Base-by-base conservation (phyloP, 2,888 invertebrate species). In the Vandiemenella viatica region DNA sequence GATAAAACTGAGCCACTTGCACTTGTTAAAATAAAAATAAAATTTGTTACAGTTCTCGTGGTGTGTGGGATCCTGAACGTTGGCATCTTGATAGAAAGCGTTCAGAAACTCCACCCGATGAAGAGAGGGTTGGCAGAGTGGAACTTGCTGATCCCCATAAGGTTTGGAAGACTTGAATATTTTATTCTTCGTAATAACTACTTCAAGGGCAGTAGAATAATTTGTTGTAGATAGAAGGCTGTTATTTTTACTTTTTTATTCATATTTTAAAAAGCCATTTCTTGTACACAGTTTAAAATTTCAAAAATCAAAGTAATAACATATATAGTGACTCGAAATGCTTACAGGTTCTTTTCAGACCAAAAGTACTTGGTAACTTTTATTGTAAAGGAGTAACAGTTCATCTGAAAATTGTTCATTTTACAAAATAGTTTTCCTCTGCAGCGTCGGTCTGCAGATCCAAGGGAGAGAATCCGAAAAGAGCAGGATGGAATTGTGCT, bases 401-500 rank as follows among this genome's bases (percentile, higher is more conserved):
- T n/a, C n/a, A n/a, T n/a, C n/a, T n/a, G n/a, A n/a, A n/a, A n/a
- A n/a, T n/a, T n/a, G n/a, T n/a, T n/a, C n/a, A n/a, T n/a, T n/a
- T n/a, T n/a, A n/a, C n/a, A n/a, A n/a, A n/a, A n/a, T n/a, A n/a
- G 13, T 49, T 45, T 43, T 6, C 26, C 17, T 18, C 42, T 42
- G 65, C 66, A 73, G 50, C 74, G 80, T 13, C 71, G 77, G 8
- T 69, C 70, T 8, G 70, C 69, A 37, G 83, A 83, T 64, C 82
- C 81, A 4, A 74, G 82, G 53, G 86, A 86, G 63, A 77, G 86
- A 44, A 72, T 86, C 45, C 80, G 83, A 55, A 86, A 86, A 65
- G 85, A 86, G 66, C 80, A 81, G 63, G 85, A 85, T 65, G 83
- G 83, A 45, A 85, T 89, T 58, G 82, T 89, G 57, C 70, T 90